A percentile compares a stretch with the other conserved stretches of the same genome.
Conservation (phyloP, 2,113 vertebrate genomes). For the Phalacrocorax brasilianus region DNA sequence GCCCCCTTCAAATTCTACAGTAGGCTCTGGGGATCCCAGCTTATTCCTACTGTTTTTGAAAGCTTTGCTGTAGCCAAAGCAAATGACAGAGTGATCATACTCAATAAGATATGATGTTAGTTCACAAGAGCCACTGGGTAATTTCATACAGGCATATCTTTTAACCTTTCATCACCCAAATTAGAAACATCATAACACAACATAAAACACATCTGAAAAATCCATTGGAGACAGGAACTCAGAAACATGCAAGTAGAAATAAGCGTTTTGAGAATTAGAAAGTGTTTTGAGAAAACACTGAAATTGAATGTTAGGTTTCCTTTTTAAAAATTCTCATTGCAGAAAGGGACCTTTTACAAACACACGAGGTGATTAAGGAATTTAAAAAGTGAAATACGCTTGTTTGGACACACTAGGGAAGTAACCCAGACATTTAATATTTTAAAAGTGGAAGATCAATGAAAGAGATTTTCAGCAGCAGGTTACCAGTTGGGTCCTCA, state of each 20-base stretch:
- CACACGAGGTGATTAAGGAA: neutral
- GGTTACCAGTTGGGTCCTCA: neutral
- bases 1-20: neutral
- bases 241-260: neutral
- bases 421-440: slow-evolving; percentile 52
- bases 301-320: slow-evolving; percentile 29
- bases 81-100: slow-evolving; percentile 45
- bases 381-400: slow-evolving; percentile 37
- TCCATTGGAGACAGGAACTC: neutral
- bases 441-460: slow-evolving; percentile 36
- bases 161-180: slow-evolving; percentile 55
- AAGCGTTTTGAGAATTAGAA: slow-evolving; percentile 2
- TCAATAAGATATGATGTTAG: slow-evolving; percentile 36
- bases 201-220: slow-evolving; percentile 53
- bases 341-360: slow-evolving; percentile 34
- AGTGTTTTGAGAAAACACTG: slow-evolving; percentile 12
- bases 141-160: slow-evolving; percentile 49
- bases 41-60: slow-evolving; percentile 44
- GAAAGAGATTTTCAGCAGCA: slow-evolving; percentile 41
- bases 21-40: slow-evolving; percentile 7
- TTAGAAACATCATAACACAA: slow-evolving; percentile 54
- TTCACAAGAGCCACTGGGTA: slow-evolving; percentile 16
- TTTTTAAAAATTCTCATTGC: neutral
- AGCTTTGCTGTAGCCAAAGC: slow-evolving; percentile 49
- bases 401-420: slow-evolving; percentile 63